phyloP scores from a whole-genome alignment of 53 echinoderm and acorn worm species.

The Echinarachnius parma region DNA sequence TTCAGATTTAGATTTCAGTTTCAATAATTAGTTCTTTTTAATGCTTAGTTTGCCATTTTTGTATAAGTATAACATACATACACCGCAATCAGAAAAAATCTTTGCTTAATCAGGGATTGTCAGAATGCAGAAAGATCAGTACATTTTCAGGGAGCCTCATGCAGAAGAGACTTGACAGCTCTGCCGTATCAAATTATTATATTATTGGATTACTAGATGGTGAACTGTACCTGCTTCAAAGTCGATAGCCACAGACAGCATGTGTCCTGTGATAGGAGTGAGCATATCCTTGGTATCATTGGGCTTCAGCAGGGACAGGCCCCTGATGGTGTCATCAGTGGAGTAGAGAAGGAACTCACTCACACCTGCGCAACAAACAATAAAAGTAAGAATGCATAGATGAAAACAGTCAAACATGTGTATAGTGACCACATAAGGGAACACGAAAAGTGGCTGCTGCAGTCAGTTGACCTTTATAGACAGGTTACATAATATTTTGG shows the following conservation, averaged over 20 bases:
- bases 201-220: not conserved
- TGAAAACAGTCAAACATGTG: not conserved
- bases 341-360: conserved; percentile 73
- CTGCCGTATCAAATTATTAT: no score
- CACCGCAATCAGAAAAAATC: not conserved
- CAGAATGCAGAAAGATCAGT: not conserved
- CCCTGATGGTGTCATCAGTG: conserved; percentile 72
- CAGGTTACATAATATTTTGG: no score
- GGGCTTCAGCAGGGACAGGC: conserved; percentile 23
- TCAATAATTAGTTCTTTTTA: no score
- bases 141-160: not conserved
- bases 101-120: not conserved
- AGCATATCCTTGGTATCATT: conserved; percentile 31
- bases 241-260: conserved; percentile 73
- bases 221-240: conserved; percentile 70
- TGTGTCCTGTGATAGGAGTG: conserved; percentile 73
- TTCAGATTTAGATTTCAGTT: no score
- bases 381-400: not conserved
- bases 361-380: conserved; percentile 51
- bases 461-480: no score
- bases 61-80: no score
- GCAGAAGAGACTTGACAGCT: no score
- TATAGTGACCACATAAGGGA: no score
- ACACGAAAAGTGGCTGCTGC: no score
- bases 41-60: no score